Evolutionary conservation across 2,113 vertebrate genomes (phyloP), one percentile per base, ranked within the genome.

Genomic region (Anhinga anhinga): DNA sequence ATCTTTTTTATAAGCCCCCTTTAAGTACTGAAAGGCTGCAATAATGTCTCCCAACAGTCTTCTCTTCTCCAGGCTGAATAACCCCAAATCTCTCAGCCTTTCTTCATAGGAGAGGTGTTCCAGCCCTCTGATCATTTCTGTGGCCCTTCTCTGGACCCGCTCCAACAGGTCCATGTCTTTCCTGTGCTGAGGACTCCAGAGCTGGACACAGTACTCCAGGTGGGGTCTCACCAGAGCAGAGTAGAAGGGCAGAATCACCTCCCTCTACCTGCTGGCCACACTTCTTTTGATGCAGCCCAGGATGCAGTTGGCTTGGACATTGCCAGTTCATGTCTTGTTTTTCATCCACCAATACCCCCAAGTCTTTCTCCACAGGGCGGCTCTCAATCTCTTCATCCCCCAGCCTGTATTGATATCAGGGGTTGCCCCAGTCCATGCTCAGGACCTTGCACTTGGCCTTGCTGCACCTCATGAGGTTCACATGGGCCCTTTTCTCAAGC

Each of bases 401-500:
- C n/a, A 61, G 22, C n/a, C n/a, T 61, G 23, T 16, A 36, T 2
- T 61, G 59, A 38, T 61, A 8, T 10, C 0, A 3, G n/a, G 15
- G n/a, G 5, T 17, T 61, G n/a, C 23, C 59, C n/a, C 1, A 1
- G 11, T 23, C 59, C n/a, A 11, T 1, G n/a, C 16, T 23, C 59
- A 61, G n/a, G 59, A 61, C 59, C n/a, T 11, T 38, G 59, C 59
- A 38, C 23, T 38, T 61, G n/a, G 23, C 59, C 23, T 11, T 36
- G n/a, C 38, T 61, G 15, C 26, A 38, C 4, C 10, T 61, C 59
- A 61, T 38, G n/a, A 38, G 10, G 59, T 61, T 36, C 59, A 26
- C 25, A 61, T 5, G 7, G n/a, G 23, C 23, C 23, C n/a, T 11
- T 15, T 61, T 36, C n/a, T 38, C 7, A 2, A 26, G 23, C 15